Conservation (phyloP, 2,113 vertebrate species). For the Cyprinodon variegatus region DNA sequence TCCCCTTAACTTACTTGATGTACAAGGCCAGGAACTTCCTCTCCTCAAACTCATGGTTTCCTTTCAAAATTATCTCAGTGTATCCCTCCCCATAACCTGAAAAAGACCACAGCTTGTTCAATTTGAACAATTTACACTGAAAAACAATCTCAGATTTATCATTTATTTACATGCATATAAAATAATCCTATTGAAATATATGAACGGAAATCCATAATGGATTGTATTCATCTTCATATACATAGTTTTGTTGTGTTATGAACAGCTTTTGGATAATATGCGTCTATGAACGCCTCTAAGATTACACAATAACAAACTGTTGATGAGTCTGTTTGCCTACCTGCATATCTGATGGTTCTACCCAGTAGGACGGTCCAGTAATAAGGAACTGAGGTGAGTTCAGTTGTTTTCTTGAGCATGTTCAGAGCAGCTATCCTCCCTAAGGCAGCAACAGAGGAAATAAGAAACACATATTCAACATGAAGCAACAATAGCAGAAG, state of each 20-base stretch:
- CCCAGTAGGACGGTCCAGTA: constrained; percentile 86
- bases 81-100: constrained; percentile 84
- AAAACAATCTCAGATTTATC: background rate
- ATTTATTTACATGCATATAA: too few species aligned
- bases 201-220: too few species aligned
- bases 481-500: background rate
- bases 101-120: background rate
- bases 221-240: too few species aligned
- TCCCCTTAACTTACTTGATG: constrained; percentile 80
- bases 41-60: constrained; percentile 77
- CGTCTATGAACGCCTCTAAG: background rate
- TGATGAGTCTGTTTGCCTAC: constrained; percentile 46
- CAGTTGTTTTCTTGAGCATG: constrained; percentile 77
- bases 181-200: too few species aligned
- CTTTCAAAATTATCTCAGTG: constrained; percentile 83
- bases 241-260: too few species aligned
- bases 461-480: background rate
- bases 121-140: too few species aligned
- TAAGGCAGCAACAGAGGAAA: constrained; percentile 42
- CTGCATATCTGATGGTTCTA: constrained; percentile 84
- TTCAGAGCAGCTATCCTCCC: constrained; percentile 83
- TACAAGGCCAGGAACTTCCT: constrained; percentile 85
- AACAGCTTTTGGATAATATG: background rate
- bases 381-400: constrained; percentile 82
- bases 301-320: background rate